Evolutionary conservation across 1,140 invertebrate species (phyloP), one percentile per base, ranked within the genome.

Genomic region (Ganaspis sp.): DNA sequence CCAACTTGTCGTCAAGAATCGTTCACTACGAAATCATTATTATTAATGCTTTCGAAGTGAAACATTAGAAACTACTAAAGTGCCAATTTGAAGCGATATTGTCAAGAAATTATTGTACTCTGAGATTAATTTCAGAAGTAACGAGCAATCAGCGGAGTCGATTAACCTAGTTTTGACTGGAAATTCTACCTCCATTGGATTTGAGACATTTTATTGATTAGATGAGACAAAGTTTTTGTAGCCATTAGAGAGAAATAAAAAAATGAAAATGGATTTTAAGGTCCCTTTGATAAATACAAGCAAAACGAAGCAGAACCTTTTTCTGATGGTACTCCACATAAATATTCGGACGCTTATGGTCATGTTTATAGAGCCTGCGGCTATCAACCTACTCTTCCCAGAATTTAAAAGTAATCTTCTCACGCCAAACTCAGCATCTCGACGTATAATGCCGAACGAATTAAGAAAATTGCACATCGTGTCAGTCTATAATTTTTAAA

Each of bases 391-490:
- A 49, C 45, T 64, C 69, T 82, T 82, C 81, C 54, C 74, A 76
- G 81, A 78, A 82, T 72, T 72, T 74, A 72, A 42, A 74, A 70
- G 78, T 70, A 79, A 74, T 78, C 76, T 80, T 80, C 78, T 82
- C 79, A 80, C 81, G 79, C 77, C 37, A 38, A 76, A 79, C 19
- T 26, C 37, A 23, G 34, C 42, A 74, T 79, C 69, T 71, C 58
- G 74, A 80, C 77, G 77, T 77, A 40, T 53, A 42, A 72, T 38
- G 11, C 71, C n/a, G 38, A 49, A 49, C 69, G 72, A 76, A 75
- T 76, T 64, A 71, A 74, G 73, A 76, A 79, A 74, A 75, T 75
- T 72, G 69, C 73, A 54, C 71, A 21, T 17, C 77, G 74, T 34
- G n/a, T 15, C 75, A 79, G 69, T 70, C 77, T 75, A 81, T 81